Evolutionary conservation across 2,113 vertebrate species (phyloP).

Genomic region (Etia nguti): DNA sequence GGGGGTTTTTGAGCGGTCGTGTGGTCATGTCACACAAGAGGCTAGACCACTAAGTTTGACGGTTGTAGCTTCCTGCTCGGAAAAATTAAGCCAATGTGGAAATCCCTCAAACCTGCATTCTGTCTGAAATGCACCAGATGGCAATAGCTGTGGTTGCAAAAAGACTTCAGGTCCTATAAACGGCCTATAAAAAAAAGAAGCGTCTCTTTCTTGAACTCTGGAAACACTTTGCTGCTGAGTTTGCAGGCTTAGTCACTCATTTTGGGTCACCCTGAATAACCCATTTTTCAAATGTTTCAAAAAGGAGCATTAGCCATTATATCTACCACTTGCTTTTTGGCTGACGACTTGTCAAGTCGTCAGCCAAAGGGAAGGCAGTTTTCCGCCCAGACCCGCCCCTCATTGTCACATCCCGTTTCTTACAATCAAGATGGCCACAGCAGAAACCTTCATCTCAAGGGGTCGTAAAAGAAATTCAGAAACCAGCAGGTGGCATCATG

Average conservation of each 20-base stretch:
- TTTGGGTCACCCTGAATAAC: background rate
- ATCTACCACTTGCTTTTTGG: background rate
- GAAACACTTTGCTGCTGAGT: background rate
- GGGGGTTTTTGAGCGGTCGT: background rate
- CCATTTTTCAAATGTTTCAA: background rate
- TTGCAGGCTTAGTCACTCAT: background rate
- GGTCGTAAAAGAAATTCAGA: background rate
- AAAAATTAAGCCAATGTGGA: background rate
- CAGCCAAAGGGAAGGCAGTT: background rate
- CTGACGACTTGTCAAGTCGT: background rate
- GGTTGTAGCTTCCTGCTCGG: background rate
- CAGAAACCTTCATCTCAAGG: background rate
- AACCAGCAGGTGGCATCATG: background rate
- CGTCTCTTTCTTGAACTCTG: background rate
- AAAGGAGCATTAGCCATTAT: too few relatives aligned
- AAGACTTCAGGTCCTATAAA: background rate
- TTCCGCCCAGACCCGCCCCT: background rate
- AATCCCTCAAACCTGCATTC: background rate
- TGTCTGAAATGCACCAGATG: background rate
- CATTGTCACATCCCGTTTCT: accelerated
- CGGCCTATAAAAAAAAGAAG: background rate
- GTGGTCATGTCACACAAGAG: background rate
- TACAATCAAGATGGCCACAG: background rate
- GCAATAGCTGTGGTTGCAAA: background rate
- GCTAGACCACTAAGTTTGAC: background rate